Evolutionary conservation across 2,888 invertebrate genomes (phyloP).

Genomic region (Chymomyza caudatula): DNA sequence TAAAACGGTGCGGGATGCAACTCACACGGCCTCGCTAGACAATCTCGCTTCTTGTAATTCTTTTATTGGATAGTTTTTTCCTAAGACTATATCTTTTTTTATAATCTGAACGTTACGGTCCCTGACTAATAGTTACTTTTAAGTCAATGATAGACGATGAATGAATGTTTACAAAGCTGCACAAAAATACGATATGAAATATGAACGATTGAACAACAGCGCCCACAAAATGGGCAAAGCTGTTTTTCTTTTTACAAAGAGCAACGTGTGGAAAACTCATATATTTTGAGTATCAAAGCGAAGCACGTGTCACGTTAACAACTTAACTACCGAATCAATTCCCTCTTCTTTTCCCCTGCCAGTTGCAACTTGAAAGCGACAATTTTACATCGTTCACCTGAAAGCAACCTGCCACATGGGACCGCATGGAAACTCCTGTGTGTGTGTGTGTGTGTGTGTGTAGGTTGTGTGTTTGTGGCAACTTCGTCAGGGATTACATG

Average conservation of each 20-base stretch:
- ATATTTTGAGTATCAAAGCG: not conserved
- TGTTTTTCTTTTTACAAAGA: not conserved
- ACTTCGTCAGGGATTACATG: constrained; percentile 43
- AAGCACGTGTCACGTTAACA: constrained; percentile 15
- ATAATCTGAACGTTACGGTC: no score
- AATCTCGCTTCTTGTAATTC: no score
- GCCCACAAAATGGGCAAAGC: not conserved
- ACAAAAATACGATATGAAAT: no score
- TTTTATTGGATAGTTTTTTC: no score
- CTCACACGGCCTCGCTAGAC: no score
- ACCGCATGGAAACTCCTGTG: constrained; percentile 25
- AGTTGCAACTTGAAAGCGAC: not conserved
- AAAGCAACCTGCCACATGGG: not conserved
- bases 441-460: constrained; percentile 22
- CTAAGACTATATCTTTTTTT: no score
- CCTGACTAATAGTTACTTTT: no score
- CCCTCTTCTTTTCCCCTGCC: not conserved
- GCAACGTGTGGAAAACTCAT: not conserved
- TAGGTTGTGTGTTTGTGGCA: constrained; percentile 19
- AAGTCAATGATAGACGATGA: no score
- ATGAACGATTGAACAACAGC: not conserved
- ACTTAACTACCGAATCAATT: constrained; percentile 14
- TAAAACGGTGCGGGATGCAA: no score
- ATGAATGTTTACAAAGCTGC: no score
- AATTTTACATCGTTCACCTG: not conserved